phyloP scores from a whole-genome alignment of 2,113 vertebrate species.

The Cinclus cinclus region DNA sequence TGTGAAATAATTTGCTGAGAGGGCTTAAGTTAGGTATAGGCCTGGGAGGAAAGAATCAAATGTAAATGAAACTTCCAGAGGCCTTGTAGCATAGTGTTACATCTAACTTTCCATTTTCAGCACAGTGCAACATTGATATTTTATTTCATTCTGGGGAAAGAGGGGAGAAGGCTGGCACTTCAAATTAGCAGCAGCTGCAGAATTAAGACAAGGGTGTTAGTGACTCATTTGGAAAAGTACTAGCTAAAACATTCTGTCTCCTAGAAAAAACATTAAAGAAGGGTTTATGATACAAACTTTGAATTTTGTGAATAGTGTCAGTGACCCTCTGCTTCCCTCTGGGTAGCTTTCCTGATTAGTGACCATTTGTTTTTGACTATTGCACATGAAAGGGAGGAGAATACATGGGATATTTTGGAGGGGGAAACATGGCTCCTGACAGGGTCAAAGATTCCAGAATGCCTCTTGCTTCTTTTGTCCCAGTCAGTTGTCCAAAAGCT shows the following conservation, averaged over 20 bases:
- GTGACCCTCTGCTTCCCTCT: neutral
- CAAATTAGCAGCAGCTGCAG: conserved; percentile 67
- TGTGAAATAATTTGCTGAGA: conserved; percentile 18
- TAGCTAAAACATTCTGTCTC: conserved; percentile 67
- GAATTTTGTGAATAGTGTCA: conserved; percentile 6
- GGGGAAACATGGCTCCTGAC: neutral
- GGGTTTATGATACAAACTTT: conserved; percentile 42
- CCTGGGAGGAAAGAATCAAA: conserved; percentile 19
- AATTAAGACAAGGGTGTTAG: conserved; percentile 68
- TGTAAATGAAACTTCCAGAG: conserved; percentile 2
- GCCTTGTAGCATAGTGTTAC: conserved; percentile 30
- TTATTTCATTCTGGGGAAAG: conserved; percentile 61
- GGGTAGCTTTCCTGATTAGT: neutral
- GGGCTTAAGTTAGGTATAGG: neutral
- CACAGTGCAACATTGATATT: conserved; percentile 56
- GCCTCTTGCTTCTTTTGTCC: neutral
- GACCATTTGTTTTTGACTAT: conserved; percentile 3
- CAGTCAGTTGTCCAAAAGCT: neutral
- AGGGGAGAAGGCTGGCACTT: conserved; percentile 60
- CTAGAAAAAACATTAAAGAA: conserved; percentile 49
- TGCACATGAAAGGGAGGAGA: neutral
- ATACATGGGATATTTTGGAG: neutral
- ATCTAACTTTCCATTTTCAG: conserved; percentile 62
- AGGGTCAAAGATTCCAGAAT: neutral
- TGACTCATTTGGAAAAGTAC: conserved; percentile 70